Evolutionary conservation across 1,140 invertebrate species (phyloP), one percentile per base, ranked within the genome.

Genomic region (Lucilia sericata): DNA sequence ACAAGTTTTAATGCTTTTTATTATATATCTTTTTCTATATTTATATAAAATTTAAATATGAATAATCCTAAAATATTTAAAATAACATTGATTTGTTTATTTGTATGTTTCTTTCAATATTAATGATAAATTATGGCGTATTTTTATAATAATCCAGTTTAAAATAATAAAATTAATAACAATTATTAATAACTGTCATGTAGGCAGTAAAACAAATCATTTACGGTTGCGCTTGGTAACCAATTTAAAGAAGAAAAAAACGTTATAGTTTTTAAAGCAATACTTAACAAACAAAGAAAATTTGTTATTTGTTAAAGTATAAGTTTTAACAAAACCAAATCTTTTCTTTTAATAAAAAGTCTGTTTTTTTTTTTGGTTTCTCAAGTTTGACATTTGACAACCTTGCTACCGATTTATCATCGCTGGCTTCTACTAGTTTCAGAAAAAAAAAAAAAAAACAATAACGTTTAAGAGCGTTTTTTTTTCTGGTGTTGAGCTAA

Each of bases 151-250:
- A 51, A 80, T 80, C 76, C 42, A 80, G 76, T 80, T 80, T 51
- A 49, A 47, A 78, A n/a, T 42, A 75, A 78, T 1, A 42, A 84
- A 84, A 85, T 85, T 85, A 85, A 85, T 85, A 84, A 85, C 85
- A 85, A 85, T 84, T 85, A 85, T 85, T 85, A 85, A 85, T 85
- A 85, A 85, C 85, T 85, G 85, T 85, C 85, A 85, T 82, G 83
- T 85, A 85, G 85, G 85, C 78, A 84, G 82, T 84, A 84, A 70
- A 85, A 85, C 85, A 85, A 85, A 85, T 84, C 85, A 84, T 55
- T 78, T 47, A n/a, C 14, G 21, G 19, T 60, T 60, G 42, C 25
- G n/a, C 55, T n/a, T n/a, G 14, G 14, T n/a, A 17, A 60, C 14
- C 55, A 60, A 60, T 7, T 2, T 17, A 0, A 60, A n/a, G 12